phyloP scores from a whole-genome alignment of 2,888 invertebrate genomes.

The Macrophya annulata region DNA sequence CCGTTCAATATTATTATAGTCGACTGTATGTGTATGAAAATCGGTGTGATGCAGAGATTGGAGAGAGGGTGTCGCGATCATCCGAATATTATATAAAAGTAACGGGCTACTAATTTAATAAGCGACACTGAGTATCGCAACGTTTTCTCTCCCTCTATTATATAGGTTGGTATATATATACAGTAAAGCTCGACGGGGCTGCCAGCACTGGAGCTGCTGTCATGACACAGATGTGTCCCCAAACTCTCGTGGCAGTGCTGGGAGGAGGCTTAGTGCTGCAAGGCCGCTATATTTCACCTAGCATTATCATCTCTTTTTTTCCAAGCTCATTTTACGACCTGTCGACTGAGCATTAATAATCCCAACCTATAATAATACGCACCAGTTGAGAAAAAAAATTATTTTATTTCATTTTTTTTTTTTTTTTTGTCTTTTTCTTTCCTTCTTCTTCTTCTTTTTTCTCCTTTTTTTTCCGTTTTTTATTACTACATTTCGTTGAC shows the following conservation, averaged over 20 bases:
- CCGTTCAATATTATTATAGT: neutral
- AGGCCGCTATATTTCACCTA: slow-evolving; percentile 71
- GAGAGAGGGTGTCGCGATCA: slow-evolving; percentile 36
- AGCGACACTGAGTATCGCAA: slow-evolving; percentile 64
- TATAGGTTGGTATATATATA: slow-evolving; percentile 20
- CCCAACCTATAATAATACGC: slow-evolving; percentile 68
- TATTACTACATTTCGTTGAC: slow-evolving; percentile 12
- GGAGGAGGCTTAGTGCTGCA: slow-evolving; percentile 61
- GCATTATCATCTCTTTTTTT: slow-evolving; percentile 73
- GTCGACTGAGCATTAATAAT: slow-evolving; percentile 74
- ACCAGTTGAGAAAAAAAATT: slow-evolving; percentile 50
- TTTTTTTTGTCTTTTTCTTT: neutral
- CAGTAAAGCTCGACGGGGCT: slow-evolving; percentile 39
- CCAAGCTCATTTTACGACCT: slow-evolving; percentile 72
- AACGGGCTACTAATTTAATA: slow-evolving; percentile 68
- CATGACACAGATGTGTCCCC: slow-evolving; percentile 70
- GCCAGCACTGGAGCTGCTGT: slow-evolving; percentile 63
- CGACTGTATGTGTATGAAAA: neutral
- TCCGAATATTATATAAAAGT: slow-evolving; percentile 57
- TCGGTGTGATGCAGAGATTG: slow-evolving; percentile 49
- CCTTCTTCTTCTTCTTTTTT: neutral
- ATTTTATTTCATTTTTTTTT: neutral
- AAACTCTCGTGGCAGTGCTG: slow-evolving; percentile 54
- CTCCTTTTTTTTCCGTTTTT: neutral
- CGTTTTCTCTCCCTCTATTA: slow-evolving; percentile 47